Evolutionary conservation across 2,113 vertebrate species (phyloP).

Genomic region (Dipodomys stephensi): DNA sequence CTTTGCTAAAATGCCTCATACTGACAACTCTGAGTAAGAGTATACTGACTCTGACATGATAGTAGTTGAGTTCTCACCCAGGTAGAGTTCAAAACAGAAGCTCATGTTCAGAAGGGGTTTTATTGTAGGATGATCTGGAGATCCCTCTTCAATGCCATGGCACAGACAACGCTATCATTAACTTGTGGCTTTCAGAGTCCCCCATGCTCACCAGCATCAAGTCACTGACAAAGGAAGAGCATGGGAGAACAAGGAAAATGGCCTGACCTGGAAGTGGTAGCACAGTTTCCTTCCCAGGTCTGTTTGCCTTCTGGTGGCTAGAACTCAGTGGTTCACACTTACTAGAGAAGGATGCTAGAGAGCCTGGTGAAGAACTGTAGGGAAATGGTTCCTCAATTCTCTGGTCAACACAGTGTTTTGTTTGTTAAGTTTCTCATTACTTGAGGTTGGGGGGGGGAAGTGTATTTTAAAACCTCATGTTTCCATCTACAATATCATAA

Average conservation of each 20-base stretch:
- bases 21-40: no score
- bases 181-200: neutral
- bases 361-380: neutral
- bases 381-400: neutral
- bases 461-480: neutral
- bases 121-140: neutral
- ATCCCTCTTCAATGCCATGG: neutral
- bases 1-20: no score
- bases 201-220: neutral
- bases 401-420: neutral
- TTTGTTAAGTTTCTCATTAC: neutral
- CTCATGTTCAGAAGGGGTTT: neutral
- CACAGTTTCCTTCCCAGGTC: neutral
- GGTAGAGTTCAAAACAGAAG: conserved; percentile 9
- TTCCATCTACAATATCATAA: neutral
- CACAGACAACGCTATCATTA: neutral
- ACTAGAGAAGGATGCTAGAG: neutral
- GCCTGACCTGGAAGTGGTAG: neutral
- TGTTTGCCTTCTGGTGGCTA: neutral
- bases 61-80: neutral
- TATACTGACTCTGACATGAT: neutral
- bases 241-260: accelerated
- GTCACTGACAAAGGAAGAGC: neutral
- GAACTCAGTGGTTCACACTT: neutral
- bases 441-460: neutral